phyloP scores from a whole-genome alignment of 1,140 invertebrate species.

The Akabosia matsudoensis region DNA sequence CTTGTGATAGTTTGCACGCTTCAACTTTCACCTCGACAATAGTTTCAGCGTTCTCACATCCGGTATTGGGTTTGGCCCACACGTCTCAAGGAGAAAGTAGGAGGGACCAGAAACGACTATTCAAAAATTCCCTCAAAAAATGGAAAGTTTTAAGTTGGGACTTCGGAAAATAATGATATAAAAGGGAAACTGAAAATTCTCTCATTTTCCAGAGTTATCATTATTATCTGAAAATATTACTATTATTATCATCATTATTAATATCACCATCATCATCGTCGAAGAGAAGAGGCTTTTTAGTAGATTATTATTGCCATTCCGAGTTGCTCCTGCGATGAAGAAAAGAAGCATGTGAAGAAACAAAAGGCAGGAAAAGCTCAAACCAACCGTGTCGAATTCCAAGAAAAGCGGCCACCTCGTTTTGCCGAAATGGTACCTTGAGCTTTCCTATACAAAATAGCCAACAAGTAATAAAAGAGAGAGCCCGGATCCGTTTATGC shows the following conservation, averaged over 20 bases:
- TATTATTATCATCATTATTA: not conserved
- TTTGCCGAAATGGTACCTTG: not conserved
- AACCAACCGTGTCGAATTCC: not conserved
- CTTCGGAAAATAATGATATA: not conserved
- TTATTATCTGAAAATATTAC: not conserved
- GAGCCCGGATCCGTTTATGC: no score
- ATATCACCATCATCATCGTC: no score
- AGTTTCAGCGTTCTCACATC: not conserved
- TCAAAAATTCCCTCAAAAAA: no score
- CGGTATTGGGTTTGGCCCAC: no score
- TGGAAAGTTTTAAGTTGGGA: no score
- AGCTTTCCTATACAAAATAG: not conserved
- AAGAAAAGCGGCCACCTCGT: not conserved
- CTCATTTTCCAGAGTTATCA: not conserved
- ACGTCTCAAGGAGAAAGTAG: no score
- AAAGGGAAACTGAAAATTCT: not conserved
- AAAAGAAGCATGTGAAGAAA: not conserved
- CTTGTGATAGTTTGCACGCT: no score
- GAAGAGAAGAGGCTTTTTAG: not conserved
- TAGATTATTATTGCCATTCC: not conserved
- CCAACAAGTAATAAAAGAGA: not conserved
- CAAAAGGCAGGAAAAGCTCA: not conserved
- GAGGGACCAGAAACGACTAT: no score
- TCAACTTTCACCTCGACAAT: not conserved
- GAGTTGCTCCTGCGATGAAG: not conserved